These are phyloP conservation scores for Drosophila diplacantha DNA, from an alignment of 2,888 invertebrate genomes.

Conservation along the genomic window DNA sequence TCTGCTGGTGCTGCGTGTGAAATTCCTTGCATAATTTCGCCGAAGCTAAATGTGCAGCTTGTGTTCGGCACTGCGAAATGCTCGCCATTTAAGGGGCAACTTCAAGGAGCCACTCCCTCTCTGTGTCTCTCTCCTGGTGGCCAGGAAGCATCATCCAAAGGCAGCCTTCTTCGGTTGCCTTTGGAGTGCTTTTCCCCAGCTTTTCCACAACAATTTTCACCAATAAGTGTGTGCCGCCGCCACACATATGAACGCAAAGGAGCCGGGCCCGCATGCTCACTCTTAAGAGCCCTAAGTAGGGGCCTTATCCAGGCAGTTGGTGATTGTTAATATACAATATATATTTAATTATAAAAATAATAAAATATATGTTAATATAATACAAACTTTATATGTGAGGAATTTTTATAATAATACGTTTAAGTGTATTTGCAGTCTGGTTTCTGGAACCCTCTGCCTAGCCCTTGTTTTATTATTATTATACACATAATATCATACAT, in stretches of 20 bases:
- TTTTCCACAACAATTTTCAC: constrained; percentile 60
- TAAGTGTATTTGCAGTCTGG: constrained; percentile 14
- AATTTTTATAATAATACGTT: no score
- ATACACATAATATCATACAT: constrained; percentile 1
- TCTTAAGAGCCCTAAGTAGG: constrained; percentile 29
- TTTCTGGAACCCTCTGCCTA: not conserved
- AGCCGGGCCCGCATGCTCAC: constrained; percentile 53
- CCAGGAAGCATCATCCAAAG: constrained; percentile 39
- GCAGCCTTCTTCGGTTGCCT: constrained; percentile 24
- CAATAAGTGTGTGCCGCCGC: constrained; percentile 66
- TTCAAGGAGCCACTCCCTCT: constrained; percentile 18
- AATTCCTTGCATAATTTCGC: constrained; percentile 68
- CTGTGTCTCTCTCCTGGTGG: not conserved
- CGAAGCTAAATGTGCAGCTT: constrained; percentile 28
- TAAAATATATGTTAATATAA: no score
- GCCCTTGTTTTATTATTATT: not conserved
- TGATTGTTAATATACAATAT: not conserved
- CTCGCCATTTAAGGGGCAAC: constrained; percentile 44
- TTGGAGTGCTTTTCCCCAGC: constrained; percentile 54
- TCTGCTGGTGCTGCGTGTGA: constrained; percentile 28
- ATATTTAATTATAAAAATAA: no score
- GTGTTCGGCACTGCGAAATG: constrained; percentile 34
- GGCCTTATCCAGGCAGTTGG: not conserved
- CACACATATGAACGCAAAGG: constrained; percentile 14
- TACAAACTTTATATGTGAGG: no score